These are phyloP conservation scores for Drosophila lutescens DNA, from an alignment of 2,888 invertebrate species.

Conservation along the genomic window DNA sequence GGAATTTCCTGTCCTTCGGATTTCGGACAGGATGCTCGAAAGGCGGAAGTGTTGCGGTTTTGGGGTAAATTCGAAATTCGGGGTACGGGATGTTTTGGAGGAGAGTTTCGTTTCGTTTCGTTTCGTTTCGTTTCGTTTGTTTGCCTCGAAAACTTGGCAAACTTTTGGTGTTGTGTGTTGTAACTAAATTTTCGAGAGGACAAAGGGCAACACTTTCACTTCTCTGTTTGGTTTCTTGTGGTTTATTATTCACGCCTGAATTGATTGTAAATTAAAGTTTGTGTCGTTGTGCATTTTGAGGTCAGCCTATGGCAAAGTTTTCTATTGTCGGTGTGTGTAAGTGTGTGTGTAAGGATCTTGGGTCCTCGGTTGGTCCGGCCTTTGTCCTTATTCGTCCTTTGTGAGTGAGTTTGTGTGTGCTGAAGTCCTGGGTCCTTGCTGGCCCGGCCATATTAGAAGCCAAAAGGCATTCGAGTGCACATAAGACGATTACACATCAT, in stretches of 20 bases:
- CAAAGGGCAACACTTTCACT: conserved; percentile 78
- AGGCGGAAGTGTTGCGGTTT: conserved; percentile 68
- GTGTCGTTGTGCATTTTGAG: conserved; percentile 75
- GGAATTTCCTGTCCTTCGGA: conserved; percentile 1
- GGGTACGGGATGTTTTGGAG: not conserved
- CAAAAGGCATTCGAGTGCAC: conserved; percentile 83
- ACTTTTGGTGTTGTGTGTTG: conserved; percentile 71
- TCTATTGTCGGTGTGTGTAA: conserved; percentile 60
- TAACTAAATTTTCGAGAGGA: conserved; percentile 73
- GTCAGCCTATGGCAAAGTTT: conserved; percentile 81
- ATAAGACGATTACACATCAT: conserved; percentile 84
- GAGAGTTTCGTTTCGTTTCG: conserved; percentile 42
- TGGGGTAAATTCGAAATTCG: conserved; percentile 16
- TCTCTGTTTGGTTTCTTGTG: conserved; percentile 82
- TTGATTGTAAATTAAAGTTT: conserved; percentile 84
- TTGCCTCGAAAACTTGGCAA: conserved; percentile 67
- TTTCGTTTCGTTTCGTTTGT: conserved; percentile 51
- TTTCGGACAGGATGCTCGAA: conserved; percentile 37
- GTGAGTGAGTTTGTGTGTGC: not conserved
- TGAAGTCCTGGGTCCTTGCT: conserved; percentile 24
- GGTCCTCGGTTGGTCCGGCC: conserved; percentile 25
- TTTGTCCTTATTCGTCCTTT: conserved; percentile 24
- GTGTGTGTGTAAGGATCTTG: conserved; percentile 31
- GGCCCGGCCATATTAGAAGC: conserved; percentile 79
- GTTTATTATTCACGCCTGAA: conserved; percentile 84